Evolutionary conservation across 37 sponge, comb jelly and placozoan genomes (phyloP), one percentile per base, ranked within the genome.

Genomic region (Cliona cf. orientalis): DNA sequence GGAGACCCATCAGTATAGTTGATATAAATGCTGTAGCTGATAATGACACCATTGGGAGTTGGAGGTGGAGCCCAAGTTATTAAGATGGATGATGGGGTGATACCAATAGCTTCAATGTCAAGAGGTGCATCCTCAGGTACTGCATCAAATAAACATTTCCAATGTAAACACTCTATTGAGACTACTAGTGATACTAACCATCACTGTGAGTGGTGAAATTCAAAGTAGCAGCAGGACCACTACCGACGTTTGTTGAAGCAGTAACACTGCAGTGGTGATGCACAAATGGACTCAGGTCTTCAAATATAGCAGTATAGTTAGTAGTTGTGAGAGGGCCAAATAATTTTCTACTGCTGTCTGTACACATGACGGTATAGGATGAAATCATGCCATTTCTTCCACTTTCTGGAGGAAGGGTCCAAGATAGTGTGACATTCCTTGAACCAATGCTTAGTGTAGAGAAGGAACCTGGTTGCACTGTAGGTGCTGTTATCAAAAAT

Each of bases 71-170:
- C 29, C 72, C 72, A 71, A 44, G 25, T 22, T 17, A 42, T 32
- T 25, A 42, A 71, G 31, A 71, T 49, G 19, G 72, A 71, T 42
- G 72, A 71, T 6, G 72, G 32, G 29, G 49, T 71, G n/a, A 3
- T 42, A 17, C 28, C 25, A 21, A 42, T 5, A 11, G 44, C 49
- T 7, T 44, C 6, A 2, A 71, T 28, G 32, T 43, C 29, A n/a
- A 43, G 32, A 23, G 72, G 72, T 26, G 46, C 72, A 71, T 71
- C 72, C n/a, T 44, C 72, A 45, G 72, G 72, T n/a, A 26, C 46
- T 71, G 72, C 42, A 67, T 11, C 4, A 19, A 29, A 35, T n/a
- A n/a, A n/a, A n/a, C n/a, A n/a, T n/a, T n/a, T n/a, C n/a, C n/a
- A n/a, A n/a, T n/a, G n/a, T n/a, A n/a, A n/a, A n/a, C n/a, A n/a